These are phyloP conservation scores for Geopemphigus sp. DNA, from an alignment of 1,140 invertebrate genomes.

Conservation along the genomic window DNA sequence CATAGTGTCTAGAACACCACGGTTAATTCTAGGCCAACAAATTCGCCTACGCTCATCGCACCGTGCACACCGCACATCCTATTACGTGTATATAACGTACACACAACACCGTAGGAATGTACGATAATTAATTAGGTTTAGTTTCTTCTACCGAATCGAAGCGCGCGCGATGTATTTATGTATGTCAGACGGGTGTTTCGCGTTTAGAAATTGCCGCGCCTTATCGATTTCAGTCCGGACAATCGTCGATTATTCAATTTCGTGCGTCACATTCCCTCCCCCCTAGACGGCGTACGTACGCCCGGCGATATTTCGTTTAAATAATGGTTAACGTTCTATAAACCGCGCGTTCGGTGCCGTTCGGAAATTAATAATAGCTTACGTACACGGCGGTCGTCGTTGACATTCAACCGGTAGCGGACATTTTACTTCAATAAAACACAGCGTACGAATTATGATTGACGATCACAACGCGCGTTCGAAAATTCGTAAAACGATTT, in stretches of 20 bases:
- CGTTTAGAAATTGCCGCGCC: neutral
- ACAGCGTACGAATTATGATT: neutral
- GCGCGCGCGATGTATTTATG: neutral
- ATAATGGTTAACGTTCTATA: neutral
- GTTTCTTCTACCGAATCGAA: neutral
- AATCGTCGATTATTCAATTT: constrained; percentile 11
- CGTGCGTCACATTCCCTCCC: too few species aligned
- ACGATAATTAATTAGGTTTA: constrained; percentile 24
- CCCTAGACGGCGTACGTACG: too few species aligned
- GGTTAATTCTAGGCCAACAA: constrained; percentile 26
- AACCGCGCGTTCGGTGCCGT: neutral
- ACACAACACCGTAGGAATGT: neutral
- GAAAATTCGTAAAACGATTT: neutral
- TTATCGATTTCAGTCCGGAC: neutral
- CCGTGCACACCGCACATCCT: neutral
- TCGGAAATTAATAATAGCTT: neutral
- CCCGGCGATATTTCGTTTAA: neutral
- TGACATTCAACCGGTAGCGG: neutral
- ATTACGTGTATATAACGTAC: neutral
- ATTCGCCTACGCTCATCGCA: neutral
- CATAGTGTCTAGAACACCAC: neutral
- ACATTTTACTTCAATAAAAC: neutral
- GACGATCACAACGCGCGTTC: neutral
- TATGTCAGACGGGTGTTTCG: neutral
- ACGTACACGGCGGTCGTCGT: too few species aligned